phyloP scores from a whole-genome alignment of 2,797 vertebrate species.

The Ataeniobius toweri region DNA sequence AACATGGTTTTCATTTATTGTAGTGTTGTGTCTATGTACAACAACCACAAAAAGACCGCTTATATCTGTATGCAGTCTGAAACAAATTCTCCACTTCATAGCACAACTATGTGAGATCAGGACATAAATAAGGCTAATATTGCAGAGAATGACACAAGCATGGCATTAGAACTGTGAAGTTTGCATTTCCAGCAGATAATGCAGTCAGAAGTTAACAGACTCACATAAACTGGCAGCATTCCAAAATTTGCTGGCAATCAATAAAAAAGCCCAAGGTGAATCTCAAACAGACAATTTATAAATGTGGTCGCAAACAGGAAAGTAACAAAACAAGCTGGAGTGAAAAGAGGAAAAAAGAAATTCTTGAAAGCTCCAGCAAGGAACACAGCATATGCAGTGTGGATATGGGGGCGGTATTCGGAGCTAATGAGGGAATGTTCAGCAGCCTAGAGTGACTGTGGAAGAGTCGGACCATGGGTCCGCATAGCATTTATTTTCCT shows the following conservation, averaged over 20 bases:
- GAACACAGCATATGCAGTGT: background rate
- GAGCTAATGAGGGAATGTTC: background rate
- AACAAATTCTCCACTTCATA: background rate
- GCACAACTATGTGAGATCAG: background rate
- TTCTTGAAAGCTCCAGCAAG: background rate
- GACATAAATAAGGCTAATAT: background rate
- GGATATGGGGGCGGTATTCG: constrained; percentile 1
- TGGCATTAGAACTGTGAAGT: background rate
- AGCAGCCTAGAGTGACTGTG: background rate
- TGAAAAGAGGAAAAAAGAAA: background rate
- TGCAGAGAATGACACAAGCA: background rate
- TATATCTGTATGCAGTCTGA: too few relatives aligned
- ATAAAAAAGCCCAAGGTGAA: background rate
- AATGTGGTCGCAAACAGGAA: background rate
- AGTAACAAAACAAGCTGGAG: background rate
- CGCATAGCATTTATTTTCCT: background rate
- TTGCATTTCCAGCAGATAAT: background rate
- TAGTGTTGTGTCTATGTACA: background rate
- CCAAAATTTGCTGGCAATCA: background rate
- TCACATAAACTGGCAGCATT: background rate
- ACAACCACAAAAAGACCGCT: background rate
- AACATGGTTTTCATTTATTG: background rate
- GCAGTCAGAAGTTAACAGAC: background rate
- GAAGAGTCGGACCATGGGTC: background rate
- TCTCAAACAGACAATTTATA: background rate